phyloP scores from a whole-genome alignment of 2,797 vertebrate genomes.

The Hydrophis major region DNA sequence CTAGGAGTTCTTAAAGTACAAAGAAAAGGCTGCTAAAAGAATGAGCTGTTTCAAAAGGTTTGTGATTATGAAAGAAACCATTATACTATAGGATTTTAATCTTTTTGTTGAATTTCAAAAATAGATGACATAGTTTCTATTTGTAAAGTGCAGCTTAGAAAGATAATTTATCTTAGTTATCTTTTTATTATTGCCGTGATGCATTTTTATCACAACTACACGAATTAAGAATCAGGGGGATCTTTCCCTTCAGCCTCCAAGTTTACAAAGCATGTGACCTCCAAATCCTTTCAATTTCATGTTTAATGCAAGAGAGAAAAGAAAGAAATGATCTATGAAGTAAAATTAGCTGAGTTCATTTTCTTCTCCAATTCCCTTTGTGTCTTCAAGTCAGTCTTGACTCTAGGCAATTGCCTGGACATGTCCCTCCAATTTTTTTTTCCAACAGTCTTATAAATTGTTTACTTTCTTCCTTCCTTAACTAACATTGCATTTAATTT shows the following conservation, averaged over 20 bases:
- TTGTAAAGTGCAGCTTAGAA: not conserved
- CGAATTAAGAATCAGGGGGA: not conserved
- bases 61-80: slow-evolving; percentile 10
- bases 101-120: slow-evolving; percentile 18
- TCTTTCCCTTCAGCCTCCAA: not conserved
- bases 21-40: slow-evolving; percentile 22
- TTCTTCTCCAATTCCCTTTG: not conserved
- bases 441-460: not conserved
- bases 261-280: not conserved
- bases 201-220: not conserved
- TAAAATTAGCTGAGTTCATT: not conserved
- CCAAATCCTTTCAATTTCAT: not conserved
- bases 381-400: not conserved
- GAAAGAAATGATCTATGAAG: not conserved
- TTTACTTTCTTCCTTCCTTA: not conserved
- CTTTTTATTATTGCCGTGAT: slow-evolving; percentile 56
- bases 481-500: not conserved
- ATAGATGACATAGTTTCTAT: slow-evolving; percentile 14
- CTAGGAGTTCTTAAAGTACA: slow-evolving; percentile 41
- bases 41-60: slow-evolving; percentile 16
- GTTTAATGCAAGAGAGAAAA: not conserved
- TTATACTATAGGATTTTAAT: not conserved
- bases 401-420: not conserved
- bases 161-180: slow-evolving; percentile 36
- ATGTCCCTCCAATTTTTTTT: not conserved